phyloP scores from a whole-genome alignment of 2,113 vertebrate species.

The Myrmecobius fasciatus region DNA sequence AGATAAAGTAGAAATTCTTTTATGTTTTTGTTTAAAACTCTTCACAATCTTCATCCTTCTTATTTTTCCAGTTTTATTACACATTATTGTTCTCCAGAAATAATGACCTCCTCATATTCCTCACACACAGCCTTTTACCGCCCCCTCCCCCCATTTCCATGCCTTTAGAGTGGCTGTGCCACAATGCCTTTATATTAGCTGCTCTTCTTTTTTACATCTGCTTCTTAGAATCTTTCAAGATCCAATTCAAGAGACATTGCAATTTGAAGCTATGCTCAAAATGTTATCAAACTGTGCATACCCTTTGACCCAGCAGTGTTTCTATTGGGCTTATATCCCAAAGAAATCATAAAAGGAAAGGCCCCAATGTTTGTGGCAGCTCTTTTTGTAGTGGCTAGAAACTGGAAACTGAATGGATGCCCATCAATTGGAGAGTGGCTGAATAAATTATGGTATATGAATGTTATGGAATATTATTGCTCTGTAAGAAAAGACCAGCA shows the following conservation, averaged over 20 bases:
- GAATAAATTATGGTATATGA: too few relatives aligned
- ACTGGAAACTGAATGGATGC: too few relatives aligned
- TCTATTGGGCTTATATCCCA: too few relatives aligned
- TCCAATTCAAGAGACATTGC: background rate
- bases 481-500: too few relatives aligned
- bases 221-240: background rate
- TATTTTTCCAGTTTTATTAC: background rate
- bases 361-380: too few relatives aligned
- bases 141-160: background rate
- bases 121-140: background rate
- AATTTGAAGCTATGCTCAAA: too few relatives aligned
- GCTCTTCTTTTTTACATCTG: background rate
- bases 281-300: too few relatives aligned
- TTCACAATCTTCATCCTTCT: background rate
- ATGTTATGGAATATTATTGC: too few relatives aligned
- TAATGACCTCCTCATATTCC: background rate
- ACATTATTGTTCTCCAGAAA: background rate
- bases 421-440: too few relatives aligned
- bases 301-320: too few relatives aligned
- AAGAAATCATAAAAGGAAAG: too few relatives aligned
- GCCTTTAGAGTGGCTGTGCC: background rate
- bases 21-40: background rate
- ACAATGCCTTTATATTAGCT: background rate
- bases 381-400: too few relatives aligned
- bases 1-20: background rate